Percentiles rank a stretch among this genome's conserved stretches.
Evolutionary conservation across 2,113 vertebrate species (phyloP).

Genomic region (Seriola aureovittata): DNA sequence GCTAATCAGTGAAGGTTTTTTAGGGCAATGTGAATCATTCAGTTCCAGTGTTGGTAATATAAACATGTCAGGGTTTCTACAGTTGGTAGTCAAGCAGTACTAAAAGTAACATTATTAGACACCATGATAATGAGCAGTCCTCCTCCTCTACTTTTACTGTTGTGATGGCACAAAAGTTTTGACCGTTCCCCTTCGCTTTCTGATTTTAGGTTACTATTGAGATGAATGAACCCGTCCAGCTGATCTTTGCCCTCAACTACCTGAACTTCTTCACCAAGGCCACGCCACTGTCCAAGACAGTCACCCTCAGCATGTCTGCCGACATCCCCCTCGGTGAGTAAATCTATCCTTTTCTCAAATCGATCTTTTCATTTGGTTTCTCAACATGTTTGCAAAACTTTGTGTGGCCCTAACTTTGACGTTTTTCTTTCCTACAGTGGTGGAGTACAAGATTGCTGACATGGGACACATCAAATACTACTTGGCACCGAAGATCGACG

Average conservation of each 20-base stretch:
- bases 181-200: accelerated
- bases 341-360: accelerated
- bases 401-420: not conserved
- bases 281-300: constrained; percentile 94
- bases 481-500: constrained; percentile 98
- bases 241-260: constrained; percentile 97
- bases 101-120: not conserved
- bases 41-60: too few relatives aligned
- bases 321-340: constrained; percentile 94
- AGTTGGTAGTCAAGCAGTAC: not conserved
- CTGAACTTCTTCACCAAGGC: constrained; percentile 99
- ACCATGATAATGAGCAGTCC: not conserved
- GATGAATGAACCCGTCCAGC: constrained; percentile 96
- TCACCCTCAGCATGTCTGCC: constrained; percentile 98
- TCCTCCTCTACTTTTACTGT: not conserved
- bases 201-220: constrained; percentile 92
- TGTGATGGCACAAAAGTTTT: not conserved
- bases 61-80: too few relatives aligned
- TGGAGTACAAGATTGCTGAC: constrained; percentile 99
- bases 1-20: too few relatives aligned
- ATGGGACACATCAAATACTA: constrained; percentile 99
- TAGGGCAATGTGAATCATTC: too few relatives aligned
- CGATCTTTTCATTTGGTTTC: not conserved
- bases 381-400: not conserved
- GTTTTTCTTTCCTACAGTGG: constrained; percentile 84